Evolutionary conservation across 2,888 invertebrate genomes (phyloP).

Genomic region (Oligia strigilis): DNA sequence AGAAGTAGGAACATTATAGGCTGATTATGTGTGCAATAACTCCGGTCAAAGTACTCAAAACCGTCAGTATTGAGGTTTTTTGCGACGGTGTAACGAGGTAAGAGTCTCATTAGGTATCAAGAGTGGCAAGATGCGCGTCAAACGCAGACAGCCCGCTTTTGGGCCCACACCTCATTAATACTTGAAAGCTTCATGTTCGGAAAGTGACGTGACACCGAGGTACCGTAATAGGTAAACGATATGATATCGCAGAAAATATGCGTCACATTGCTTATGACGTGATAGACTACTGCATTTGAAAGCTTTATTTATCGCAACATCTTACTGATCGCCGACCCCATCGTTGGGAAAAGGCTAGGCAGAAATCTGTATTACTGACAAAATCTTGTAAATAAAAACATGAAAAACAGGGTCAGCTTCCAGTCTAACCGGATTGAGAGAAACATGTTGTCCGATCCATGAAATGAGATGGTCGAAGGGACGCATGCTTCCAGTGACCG

Average conservation of each 20-base stretch:
- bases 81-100: constrained; percentile 46
- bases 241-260: constrained; percentile 40
- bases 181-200: constrained; percentile 62
- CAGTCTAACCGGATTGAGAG: too few species aligned
- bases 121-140: constrained; percentile 60
- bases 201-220: constrained; percentile 47
- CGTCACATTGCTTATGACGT: constrained; percentile 17
- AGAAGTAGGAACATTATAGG: not conserved
- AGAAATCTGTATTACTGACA: too few species aligned
- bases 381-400: not conserved
- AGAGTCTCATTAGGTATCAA: constrained; percentile 56
- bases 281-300: constrained; percentile 6
- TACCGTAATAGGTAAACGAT: constrained; percentile 43
- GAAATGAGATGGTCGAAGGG: too few species aligned
- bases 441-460: too few species aligned
- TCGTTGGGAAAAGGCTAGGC: too few species aligned
- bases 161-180: constrained; percentile 67
- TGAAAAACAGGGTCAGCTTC: too few species aligned
- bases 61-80: constrained; percentile 33
- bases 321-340: too few species aligned
- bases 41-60: constrained; percentile 26
- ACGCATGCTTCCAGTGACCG: too few species aligned
- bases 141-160: constrained; percentile 65
- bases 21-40: not conserved
- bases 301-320: constrained; percentile 1